phyloP scores from a whole-genome alignment of 2,113 vertebrate genomes.

The Brevimyrus niger region DNA sequence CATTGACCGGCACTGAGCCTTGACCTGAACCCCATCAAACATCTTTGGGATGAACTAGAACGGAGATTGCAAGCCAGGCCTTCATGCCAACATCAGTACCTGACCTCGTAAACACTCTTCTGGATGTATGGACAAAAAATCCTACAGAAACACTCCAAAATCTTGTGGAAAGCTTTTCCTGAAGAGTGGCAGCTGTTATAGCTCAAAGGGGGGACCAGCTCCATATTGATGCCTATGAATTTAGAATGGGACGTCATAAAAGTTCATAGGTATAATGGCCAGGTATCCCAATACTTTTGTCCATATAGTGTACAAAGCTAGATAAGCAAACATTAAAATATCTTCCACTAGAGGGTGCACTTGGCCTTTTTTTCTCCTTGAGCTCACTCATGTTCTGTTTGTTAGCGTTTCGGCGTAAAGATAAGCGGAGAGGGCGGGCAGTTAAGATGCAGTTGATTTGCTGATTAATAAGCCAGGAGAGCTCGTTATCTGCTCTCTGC shows the following conservation, averaged over 20 bases:
- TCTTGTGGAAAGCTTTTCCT: not conserved
- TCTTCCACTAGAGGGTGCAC: not conserved
- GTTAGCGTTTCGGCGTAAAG: not conserved
- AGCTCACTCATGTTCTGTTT: not conserved
- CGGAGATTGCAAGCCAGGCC: no score
- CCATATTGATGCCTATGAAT: no score
- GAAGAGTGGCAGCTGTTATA: no score
- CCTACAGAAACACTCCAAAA: not conserved
- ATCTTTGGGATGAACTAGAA: no score
- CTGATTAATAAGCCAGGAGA: constrained; percentile 4
- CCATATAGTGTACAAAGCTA: not conserved
- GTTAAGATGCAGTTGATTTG: not conserved
- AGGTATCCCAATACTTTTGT: no score
- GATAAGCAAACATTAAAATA: not conserved
- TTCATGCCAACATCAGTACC: no score
- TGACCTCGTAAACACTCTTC: no score
- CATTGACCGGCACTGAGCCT: not conserved
- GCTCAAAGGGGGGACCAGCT: no score
- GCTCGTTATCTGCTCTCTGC: constrained; percentile 3
- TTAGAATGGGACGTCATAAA: no score
- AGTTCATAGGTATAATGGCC: no score
- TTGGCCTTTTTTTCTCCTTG: not conserved
- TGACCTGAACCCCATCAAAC: not conserved
- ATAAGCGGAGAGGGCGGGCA: not conserved
- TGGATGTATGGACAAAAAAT: no score